A percentile compares a stretch with the other conserved stretches of the same genome.
Conservation (phyloP, 2,113 vertebrate species). For the Campylomormyrus numenius region DNA sequence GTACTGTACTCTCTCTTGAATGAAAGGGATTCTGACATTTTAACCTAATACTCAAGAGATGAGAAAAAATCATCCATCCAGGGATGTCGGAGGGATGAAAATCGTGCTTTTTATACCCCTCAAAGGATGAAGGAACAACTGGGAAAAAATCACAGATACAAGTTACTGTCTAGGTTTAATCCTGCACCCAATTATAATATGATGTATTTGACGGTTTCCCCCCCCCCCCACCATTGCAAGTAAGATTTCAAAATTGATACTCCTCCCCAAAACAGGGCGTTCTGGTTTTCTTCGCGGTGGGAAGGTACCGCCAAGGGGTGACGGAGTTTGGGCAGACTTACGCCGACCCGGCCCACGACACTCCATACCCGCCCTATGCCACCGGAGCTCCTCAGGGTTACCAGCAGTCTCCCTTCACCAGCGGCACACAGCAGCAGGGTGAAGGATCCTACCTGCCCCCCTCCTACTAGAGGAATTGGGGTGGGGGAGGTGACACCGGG, state of each 20-base stretch:
- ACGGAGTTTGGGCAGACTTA: constrained; percentile 65
- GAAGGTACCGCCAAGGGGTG: constrained; percentile 71
- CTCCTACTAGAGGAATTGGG: constrained; percentile 59
- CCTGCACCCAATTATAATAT: neutral
- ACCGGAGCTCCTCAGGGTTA: constrained; percentile 52
- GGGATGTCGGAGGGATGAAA: neutral
- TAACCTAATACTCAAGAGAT: neutral
- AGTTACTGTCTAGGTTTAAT: neutral
- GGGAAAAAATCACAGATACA: neutral
- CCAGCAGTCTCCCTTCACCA: constrained; percentile 69
- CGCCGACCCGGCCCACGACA: constrained; percentile 55
- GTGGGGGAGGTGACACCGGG: neutral
- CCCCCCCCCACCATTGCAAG: neutral
- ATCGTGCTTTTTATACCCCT: neutral
- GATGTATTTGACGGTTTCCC: neutral
- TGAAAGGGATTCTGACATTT: neutral
- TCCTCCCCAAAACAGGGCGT: constrained; percentile 53
- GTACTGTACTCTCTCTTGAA: neutral
- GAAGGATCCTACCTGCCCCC: constrained; percentile 67
- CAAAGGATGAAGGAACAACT: neutral
- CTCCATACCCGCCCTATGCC: constrained; percentile 71
- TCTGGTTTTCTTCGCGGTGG: constrained; percentile 67
- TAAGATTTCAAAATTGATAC: neutral
- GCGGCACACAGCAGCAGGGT: constrained; percentile 39
- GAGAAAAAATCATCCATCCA: neutral